Evolutionary conservation across 2,797 vertebrate genomes (phyloP).

Genomic region (Octomys mimax): DNA sequence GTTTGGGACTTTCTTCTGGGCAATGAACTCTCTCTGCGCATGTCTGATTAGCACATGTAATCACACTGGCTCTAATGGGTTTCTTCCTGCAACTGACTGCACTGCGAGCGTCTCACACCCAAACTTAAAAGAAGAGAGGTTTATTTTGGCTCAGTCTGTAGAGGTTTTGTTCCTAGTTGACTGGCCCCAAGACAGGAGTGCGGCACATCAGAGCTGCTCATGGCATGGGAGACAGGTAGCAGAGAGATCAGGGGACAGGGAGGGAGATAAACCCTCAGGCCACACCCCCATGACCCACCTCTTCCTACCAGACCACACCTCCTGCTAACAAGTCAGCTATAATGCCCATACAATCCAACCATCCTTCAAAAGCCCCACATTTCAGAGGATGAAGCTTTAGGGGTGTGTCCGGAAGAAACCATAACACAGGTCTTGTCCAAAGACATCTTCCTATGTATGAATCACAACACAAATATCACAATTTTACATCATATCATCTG

Average conservation of each 20-base stretch:
- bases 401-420: neutral
- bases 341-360: neutral
- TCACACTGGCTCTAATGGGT: neutral
- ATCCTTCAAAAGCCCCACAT: neutral
- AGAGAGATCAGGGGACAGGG: neutral
- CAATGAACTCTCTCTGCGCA: neutral
- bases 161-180: neutral
- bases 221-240: neutral
- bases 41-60: neutral
- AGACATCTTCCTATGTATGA: neutral
- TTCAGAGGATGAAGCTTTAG: neutral
- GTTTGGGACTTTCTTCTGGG: neutral
- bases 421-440: neutral
- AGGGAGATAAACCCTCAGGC: neutral
- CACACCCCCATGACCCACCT: neutral
- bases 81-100: neutral
- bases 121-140: neutral
- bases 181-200: neutral
- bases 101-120: neutral
- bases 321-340: neutral
- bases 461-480: neutral
- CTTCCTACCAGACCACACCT: neutral
- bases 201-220: neutral
- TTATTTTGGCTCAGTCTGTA: neutral
- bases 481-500: neutral